Percentiles rank a stretch among this genome's conserved stretches.
phyloP scores from a whole-genome alignment of 2,797 vertebrate species.

The Vespertilio murinus region DNA sequence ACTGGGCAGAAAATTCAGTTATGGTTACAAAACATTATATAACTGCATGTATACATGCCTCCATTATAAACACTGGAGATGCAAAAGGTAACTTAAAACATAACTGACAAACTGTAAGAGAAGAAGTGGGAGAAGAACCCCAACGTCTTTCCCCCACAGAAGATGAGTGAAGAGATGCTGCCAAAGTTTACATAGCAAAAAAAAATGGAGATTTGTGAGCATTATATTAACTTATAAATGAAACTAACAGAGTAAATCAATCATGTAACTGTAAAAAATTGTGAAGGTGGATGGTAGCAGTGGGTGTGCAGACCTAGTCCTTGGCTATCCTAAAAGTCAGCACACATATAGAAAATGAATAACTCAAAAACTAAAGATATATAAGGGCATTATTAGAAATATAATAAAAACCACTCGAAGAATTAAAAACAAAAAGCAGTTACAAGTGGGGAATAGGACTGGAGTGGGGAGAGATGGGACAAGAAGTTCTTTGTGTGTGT shows the following conservation, averaged over 20 bases:
- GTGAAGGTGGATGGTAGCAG: neutral
- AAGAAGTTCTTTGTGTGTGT: neutral
- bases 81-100: neutral
- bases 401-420: neutral
- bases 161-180: neutral
- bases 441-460: neutral
- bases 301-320: neutral
- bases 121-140: neutral
- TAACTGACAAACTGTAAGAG: neutral
- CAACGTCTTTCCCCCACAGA: neutral
- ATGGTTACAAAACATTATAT: neutral
- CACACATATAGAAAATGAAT: neutral
- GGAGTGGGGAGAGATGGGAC: neutral
- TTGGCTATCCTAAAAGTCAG: neutral
- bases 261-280: neutral
- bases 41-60: neutral
- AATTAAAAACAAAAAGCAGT: conserved; percentile 5
- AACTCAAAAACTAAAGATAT: neutral
- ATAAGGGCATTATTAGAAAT: neutral
- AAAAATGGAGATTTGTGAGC: neutral
- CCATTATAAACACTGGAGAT: neutral
- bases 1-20: neutral
- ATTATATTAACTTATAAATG: neutral
- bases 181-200: neutral
- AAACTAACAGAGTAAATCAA: neutral